Base-by-base conservation (phyloP, 1,140 invertebrate species). In the Zaprionus inermis region DNA sequence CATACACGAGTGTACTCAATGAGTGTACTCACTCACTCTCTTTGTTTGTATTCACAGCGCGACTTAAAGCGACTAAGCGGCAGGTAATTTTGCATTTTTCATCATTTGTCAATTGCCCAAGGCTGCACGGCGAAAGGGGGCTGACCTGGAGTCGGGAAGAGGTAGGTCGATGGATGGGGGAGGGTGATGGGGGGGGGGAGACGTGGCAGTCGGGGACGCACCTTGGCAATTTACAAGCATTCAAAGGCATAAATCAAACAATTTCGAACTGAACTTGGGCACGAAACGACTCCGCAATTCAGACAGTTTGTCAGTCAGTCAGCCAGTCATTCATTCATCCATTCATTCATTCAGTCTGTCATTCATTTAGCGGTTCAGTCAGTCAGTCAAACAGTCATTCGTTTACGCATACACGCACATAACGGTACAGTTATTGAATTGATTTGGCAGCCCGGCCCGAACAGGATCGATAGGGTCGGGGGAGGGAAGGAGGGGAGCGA, bases 171-270 rank as follows among this genome's bases (percentile, higher is more conserved):
- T 9, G 54, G 34, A 28, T 52, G 12, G 32, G n/a, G 34, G 12
- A 18, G 18, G n/a, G 10, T 20, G 3, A 3, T 28, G 30, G 36
- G 3, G 11, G 28, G 24, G 36, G 20, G 1, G 9, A 34, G 36
- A 20, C 30, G 16, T 41, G 20, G 9, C 2, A 6, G 30, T 4
- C 1, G 5, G 30, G 11, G 0, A n/a, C 32, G 52, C 58, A 63
- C 52, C 46, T 60, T 65, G 71, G 76, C 83, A 86, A 86, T 82
- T 88, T 82, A 79, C 79, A 85, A 81, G 81, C 78, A 81, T 85
- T 85, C 79, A 86, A 82, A 86, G 76, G 79, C 79, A 88, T 86
- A 86, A 86, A 86, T 86, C 83, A 86, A 86, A 83, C 82, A 88
- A 79, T 72, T 82, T 85, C 83, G 78, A 88, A 74, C 81, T 73